Conservation (phyloP, 2,797 vertebrate species). For the Enteromius trimaculatus region DNA sequence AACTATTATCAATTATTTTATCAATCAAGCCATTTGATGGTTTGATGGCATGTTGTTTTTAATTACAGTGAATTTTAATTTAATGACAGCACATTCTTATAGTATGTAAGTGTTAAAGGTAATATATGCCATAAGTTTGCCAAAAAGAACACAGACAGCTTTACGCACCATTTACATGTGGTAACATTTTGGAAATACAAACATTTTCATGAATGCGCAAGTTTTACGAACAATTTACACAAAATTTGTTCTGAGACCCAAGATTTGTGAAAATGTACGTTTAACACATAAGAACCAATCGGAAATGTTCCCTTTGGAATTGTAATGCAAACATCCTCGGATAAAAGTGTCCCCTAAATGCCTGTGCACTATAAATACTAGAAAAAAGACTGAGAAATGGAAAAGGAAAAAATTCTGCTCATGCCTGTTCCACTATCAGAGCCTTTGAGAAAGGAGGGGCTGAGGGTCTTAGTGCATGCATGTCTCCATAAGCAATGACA, state of each 20-base stretch:
- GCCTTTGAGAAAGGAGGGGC: conserved; percentile 41
- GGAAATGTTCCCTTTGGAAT: not conserved
- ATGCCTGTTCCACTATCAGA: conserved; percentile 34
- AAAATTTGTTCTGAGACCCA: no score
- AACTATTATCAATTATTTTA: conserved; percentile 4
- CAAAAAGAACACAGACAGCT: no score
- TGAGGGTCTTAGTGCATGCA: conserved; percentile 49
- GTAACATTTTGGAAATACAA: no score
- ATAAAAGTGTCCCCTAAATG: conserved; percentile 23
- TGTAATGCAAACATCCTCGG: conserved; percentile 4
- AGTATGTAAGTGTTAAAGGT: not conserved
- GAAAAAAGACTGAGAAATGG: conserved; percentile 10
- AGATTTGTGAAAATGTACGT: not conserved
- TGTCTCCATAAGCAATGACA: conserved; percentile 60
- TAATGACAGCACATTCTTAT: not conserved
- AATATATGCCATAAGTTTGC: not conserved
- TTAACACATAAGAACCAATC: no score
- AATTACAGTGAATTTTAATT: no score
- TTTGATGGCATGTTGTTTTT: conserved; percentile 3
- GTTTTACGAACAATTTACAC: no score
- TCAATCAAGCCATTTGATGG: not conserved
- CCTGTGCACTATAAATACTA: conserved; percentile 6
- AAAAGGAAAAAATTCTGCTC: conserved; percentile 21
- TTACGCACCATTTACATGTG: no score
- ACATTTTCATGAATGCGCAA: no score